phyloP scores from a whole-genome alignment of 1,140 invertebrate genomes.

The Triops longicaudatus region DNA sequence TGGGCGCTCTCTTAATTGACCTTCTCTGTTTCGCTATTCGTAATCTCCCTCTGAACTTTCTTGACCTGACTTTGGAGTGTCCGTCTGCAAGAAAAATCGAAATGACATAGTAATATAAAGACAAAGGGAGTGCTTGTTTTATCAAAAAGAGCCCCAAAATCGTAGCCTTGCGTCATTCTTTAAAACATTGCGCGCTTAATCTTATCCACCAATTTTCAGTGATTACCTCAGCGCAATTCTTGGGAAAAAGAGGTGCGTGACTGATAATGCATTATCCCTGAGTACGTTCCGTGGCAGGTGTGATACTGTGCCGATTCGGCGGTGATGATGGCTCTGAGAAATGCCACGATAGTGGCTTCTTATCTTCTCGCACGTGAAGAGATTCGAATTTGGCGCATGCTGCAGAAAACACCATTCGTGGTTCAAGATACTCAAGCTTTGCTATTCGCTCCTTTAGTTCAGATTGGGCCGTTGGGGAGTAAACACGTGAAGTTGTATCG shows the following conservation, averaged over 20 bases:
- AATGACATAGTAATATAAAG: conserved; percentile 11
- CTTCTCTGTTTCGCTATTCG: conserved; percentile 1
- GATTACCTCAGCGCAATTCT: not conserved
- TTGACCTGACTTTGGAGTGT: conserved; percentile 14
- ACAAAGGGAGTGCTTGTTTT: conserved; percentile 15
- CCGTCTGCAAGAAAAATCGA: not conserved
- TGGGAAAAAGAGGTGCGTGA: not conserved
- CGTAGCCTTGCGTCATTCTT: not conserved
- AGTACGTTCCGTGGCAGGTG: not conserved
- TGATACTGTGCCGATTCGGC: not conserved
- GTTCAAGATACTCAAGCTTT: not conserved
- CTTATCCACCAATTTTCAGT: not conserved
- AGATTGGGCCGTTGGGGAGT: not conserved
- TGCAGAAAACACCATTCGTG: not conserved
- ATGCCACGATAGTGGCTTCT: not conserved
- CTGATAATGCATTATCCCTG: not conserved
- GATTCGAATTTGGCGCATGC: not conserved
- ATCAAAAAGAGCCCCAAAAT: conserved; percentile 1
- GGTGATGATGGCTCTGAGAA: not conserved
- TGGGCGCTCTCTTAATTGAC: not conserved
- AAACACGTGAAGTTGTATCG: not conserved
- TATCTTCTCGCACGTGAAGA: not conserved
- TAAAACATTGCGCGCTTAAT: not conserved
- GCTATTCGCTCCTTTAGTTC: conserved; percentile 13
- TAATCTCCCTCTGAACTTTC: not conserved